A percentile compares a stretch with the other conserved stretches of the same genome.
Conservation (phyloP, 2,113 vertebrate species). For the Microcebus griseorufus region DNA sequence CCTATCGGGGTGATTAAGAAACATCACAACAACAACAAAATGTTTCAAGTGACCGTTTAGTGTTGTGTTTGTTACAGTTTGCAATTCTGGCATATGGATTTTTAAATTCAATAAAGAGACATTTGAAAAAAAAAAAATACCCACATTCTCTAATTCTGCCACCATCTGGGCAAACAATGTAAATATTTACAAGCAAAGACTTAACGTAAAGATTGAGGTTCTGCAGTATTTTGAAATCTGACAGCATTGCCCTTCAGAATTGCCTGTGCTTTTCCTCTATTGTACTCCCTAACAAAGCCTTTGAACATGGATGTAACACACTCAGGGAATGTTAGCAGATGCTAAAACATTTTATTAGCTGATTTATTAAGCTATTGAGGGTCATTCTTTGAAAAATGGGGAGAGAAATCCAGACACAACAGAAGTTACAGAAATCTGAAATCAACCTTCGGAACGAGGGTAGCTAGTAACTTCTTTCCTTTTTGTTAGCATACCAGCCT, state of each 20-base stretch:
- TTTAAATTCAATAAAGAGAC: slow-evolving; percentile 24
- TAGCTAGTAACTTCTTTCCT: slow-evolving; percentile 33
- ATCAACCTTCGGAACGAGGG: slow-evolving; percentile 45
- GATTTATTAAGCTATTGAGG: slow-evolving; percentile 72
- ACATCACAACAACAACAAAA: neutral
- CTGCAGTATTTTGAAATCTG: slow-evolving; percentile 45
- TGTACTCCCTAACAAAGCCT: slow-evolving; percentile 29
- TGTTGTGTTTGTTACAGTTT: neutral
- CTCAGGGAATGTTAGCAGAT: slow-evolving; percentile 63
- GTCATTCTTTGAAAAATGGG: slow-evolving; percentile 63
- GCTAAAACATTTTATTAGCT: slow-evolving; percentile 71
- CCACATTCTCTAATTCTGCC: slow-evolving; percentile 24
- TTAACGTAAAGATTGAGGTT: slow-evolving; percentile 33
- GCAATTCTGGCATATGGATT: neutral
- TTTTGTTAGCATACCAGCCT: slow-evolving; percentile 57
- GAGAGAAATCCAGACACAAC: slow-evolving; percentile 71
- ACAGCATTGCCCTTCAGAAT: neutral
- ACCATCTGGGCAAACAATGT: slow-evolving; percentile 35
- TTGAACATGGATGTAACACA: slow-evolving; percentile 32
- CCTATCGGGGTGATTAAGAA: neutral
- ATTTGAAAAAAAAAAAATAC: neutral
- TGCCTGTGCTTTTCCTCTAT: neutral
- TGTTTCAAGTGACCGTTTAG: neutral
- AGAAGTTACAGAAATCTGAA: slow-evolving; percentile 72
- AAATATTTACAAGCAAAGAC: slow-evolving; percentile 61